A percentile compares a stretch with the other conserved stretches of the same genome.
Evolutionary conservation across 2,888 invertebrate genomes (phyloP).

Genomic region (Drosophila mercatorum): DNA sequence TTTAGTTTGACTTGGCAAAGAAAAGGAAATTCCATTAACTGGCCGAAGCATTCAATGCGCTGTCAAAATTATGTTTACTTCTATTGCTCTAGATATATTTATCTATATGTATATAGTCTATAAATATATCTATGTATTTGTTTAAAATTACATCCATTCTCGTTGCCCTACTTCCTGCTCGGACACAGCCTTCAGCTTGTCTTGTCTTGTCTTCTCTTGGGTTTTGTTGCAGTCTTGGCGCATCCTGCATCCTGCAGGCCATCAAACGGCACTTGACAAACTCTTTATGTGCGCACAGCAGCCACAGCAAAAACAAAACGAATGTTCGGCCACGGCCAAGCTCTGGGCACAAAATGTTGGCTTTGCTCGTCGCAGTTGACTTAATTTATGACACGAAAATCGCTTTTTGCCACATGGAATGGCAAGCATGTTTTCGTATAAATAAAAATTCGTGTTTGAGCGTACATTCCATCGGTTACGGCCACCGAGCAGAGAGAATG

Average conservation of each 20-base stretch:
- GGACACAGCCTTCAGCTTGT: neutral
- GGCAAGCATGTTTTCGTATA: conserved; percentile 9
- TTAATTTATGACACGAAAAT: conserved; percentile 55
- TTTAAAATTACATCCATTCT: neutral
- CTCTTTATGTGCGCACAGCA: conserved; percentile 25
- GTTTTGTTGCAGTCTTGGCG: neutral
- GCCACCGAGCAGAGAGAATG: conserved; percentile 49
- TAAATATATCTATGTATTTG: neutral
- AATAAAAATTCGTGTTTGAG: conserved; percentile 16
- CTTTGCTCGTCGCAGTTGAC: conserved; percentile 47
- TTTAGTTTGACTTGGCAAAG: neutral
- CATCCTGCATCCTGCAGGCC: conserved; percentile 23
- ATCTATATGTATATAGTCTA: neutral
- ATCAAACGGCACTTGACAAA: conserved; percentile 15
- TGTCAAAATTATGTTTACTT: neutral
- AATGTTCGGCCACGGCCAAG: conserved; percentile 9
- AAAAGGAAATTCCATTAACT: neutral
- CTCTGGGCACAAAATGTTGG: neutral
- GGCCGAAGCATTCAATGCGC: neutral
- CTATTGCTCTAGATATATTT: neutral
- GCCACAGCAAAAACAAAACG: conserved; percentile 1
- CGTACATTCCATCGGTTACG: conserved; percentile 55
- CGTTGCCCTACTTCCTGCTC: neutral
- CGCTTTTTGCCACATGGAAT: conserved; percentile 23
- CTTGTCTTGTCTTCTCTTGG: neutral